Conservation (phyloP, 2,888 invertebrate species). For the Rhabditoides inermis region DNA sequence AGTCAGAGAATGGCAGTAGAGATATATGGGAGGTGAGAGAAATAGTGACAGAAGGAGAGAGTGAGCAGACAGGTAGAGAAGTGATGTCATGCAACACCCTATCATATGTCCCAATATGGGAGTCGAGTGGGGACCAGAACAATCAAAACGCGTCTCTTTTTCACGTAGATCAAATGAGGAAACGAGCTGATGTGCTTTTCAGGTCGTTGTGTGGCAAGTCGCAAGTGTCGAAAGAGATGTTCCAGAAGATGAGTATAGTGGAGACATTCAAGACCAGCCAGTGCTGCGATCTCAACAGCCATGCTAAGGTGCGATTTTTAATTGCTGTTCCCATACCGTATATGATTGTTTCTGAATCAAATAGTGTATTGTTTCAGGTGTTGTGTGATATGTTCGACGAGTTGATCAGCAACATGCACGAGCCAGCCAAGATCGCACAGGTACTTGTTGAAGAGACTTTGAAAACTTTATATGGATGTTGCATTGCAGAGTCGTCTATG, state of each 20-base stretch:
- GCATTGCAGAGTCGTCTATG: slow-evolving; percentile 30
- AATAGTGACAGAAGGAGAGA: no score
- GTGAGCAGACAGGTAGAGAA: no score
- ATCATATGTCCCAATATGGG: no score
- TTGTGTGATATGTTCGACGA: slow-evolving; percentile 42
- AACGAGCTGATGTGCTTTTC: neutral
- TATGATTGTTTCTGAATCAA: neutral
- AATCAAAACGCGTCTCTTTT: neutral
- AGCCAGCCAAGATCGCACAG: slow-evolving; percentile 36
- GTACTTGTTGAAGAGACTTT: slow-evolving; percentile 3
- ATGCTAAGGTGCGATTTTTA: slow-evolving; percentile 13
- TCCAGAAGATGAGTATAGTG: slow-evolving; percentile 50
- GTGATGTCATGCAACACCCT: no score
- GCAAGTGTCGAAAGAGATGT: slow-evolving; percentile 35
- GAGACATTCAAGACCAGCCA: slow-evolving; percentile 38
- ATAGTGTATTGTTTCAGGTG: slow-evolving; percentile 9
- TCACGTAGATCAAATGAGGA: slow-evolving; percentile 13
- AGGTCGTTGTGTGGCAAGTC: slow-evolving; percentile 27
- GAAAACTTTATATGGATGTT: neutral
- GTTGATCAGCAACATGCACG: slow-evolving; percentile 36
- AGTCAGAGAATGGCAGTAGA: no score
- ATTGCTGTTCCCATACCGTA: slow-evolving; percentile 1
- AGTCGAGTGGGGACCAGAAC: no score
- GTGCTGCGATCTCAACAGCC: slow-evolving; percentile 38
- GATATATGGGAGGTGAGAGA: no score